Evolutionary conservation across 2,888 invertebrate species (phyloP).

Genomic region (Philopedon plagiatum): DNA sequence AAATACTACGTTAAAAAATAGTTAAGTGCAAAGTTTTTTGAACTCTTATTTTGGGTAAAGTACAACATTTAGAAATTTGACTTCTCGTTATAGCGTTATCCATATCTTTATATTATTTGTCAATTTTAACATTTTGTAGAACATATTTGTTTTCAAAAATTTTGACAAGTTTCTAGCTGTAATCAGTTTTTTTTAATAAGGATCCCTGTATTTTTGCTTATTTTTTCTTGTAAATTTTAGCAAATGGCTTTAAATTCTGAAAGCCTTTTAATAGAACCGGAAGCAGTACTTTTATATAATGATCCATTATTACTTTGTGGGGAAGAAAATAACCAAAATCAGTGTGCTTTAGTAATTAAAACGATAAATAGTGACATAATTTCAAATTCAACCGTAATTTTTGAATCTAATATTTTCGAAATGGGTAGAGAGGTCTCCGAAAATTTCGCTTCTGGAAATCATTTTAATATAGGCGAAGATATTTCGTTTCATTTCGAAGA

Average conservation of each 20-base stretch:
- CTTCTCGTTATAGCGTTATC: too few species aligned
- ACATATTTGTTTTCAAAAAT: background rate
- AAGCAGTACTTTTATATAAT: constrained; percentile 24
- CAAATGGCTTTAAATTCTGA: constrained; percentile 13
- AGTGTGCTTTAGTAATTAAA: constrained; percentile 27
- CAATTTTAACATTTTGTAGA: background rate
- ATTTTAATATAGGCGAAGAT: constrained; percentile 5
- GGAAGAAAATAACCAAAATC: constrained; percentile 11
- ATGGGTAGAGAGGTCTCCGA: background rate
- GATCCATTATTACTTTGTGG: constrained; percentile 25
- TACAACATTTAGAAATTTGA: constrained; percentile 8
- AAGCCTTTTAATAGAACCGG: constrained; percentile 26
- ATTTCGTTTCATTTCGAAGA: constrained; percentile 10
- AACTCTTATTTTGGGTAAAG: background rate
- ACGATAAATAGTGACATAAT: constrained; percentile 29
- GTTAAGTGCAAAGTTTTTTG: constrained; percentile 11
- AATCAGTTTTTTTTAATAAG: background rate
- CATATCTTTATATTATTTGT: too few species aligned
- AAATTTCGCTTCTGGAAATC: background rate
- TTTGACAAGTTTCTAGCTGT: background rate
- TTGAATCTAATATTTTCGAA: constrained; percentile 19
- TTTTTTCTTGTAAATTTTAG: constrained; percentile 2
- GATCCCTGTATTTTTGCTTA: constrained; percentile 4
- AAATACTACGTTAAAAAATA: background rate
- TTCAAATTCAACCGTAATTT: constrained; percentile 21